Base-by-base conservation (phyloP, 2,888 invertebrate genomes). In the Helleia helle region DNA sequence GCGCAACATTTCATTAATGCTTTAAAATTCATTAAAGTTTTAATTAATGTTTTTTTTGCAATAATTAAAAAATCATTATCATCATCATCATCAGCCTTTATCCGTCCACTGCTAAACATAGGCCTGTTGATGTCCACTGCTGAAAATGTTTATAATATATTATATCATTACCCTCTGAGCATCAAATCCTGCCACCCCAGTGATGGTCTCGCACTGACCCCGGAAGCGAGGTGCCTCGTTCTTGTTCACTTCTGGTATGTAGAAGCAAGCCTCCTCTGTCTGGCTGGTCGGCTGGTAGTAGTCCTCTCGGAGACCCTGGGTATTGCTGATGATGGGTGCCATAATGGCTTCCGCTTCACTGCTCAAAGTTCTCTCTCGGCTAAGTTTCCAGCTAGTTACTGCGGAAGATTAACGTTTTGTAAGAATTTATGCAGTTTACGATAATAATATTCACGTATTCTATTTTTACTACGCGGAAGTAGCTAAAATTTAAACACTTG, bases 301-400 rank as follows among this genome's bases (percentile, higher is more conserved):
- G 0, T 59, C 55, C 38, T 67, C 47, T 1, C 36, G 25, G 0
- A 83, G 71, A 37, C 79, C 83, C 44, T 69, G 65, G 1, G 75
- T 79, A n/a, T 42, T 47, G 2, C 5, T 25, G 4, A 84, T 58
- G 0, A 57, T 52, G 0, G 39, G 31, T 17, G 64, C 46, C 3
- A 84, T 72, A 1, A 48, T 51, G 3, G 40, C 42, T 4, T 49
- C 48, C 0, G 67, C 65, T 31, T 46, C 43, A 2, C 36, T 2
- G 18, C 47, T 64, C 0, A 79, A 55, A 0, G 63, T 51, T 1
- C 45, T 51, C 1, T 37, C 51, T 50, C 72, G 63, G 42, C 80
- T 73, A 0, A 81, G 50, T 44, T 74, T 74, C 83, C 81, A 81
- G 47, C 83, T 83, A 50, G 56, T 56, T 0, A 83, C 83, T 84